These are phyloP conservation scores for Beaufortia kweichowensis DNA, from an alignment of 2,113 vertebrate species.

Conservation along the genomic window DNA sequence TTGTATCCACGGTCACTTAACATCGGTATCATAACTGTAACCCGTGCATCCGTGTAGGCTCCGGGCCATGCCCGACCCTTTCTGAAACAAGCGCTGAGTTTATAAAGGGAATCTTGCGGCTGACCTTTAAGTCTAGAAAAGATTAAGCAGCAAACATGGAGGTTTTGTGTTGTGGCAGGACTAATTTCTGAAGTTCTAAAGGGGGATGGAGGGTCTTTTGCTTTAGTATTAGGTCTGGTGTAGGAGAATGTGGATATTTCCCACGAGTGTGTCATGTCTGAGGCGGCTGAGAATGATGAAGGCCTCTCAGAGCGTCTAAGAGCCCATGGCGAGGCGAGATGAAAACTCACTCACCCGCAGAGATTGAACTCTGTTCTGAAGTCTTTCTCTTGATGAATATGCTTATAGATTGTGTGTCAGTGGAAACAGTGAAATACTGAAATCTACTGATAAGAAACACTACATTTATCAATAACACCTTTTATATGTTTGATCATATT, in stretches of 20 bases:
- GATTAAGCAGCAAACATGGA: constrained; percentile 88
- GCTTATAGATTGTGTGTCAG: background rate
- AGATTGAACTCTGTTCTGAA: constrained; percentile 26
- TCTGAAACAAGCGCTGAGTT: background rate
- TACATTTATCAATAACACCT: background rate
- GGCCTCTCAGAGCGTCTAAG: constrained; percentile 9
- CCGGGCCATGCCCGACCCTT: background rate
- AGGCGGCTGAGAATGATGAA: constrained; percentile 28
- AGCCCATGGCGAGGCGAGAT: constrained; percentile 34
- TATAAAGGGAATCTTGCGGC: constrained; percentile 77
- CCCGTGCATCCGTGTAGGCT: too few relatives aligned
- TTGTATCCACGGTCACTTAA: background rate
- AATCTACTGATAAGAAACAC: too few relatives aligned
- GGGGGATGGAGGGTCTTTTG: constrained; percentile 49
- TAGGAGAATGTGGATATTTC: constrained; percentile 34
- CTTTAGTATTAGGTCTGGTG: background rate
- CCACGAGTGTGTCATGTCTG: background rate
- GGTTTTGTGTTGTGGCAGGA: constrained; percentile 73
- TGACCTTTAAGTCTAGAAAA: constrained; percentile 90
- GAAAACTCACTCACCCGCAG: background rate
- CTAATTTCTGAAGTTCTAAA: constrained; percentile 68
- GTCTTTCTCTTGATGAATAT: constrained; percentile 31
- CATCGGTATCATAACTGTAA: background rate
- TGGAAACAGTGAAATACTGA: too few relatives aligned
- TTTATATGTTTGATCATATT: too few relatives aligned